Evolutionary conservation across 2,113 vertebrate species (phyloP).

Genomic region (Archilochus colubris): DNA sequence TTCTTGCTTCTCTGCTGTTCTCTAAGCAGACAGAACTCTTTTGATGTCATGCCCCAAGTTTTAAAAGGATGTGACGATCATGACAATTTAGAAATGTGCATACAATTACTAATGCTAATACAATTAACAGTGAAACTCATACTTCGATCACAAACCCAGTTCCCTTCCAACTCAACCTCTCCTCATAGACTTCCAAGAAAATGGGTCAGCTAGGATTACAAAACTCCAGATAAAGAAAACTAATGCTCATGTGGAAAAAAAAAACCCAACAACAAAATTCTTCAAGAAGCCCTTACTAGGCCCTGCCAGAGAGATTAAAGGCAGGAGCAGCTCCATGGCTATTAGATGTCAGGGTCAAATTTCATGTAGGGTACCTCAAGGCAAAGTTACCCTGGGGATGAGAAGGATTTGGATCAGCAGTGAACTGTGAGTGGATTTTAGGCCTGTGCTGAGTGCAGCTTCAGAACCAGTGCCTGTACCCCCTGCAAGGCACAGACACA

Average conservation of each 20-base stretch:
- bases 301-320: slow-evolving; percentile 30
- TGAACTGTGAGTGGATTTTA: background rate
- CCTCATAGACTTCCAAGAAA: slow-evolving; percentile 1
- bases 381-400: background rate
- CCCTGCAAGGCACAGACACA: background rate
- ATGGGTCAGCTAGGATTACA: background rate
- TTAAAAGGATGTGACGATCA: slow-evolving; percentile 14
- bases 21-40: background rate
- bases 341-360: background rate
- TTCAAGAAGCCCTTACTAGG: slow-evolving; percentile 10
- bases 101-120: slow-evolving; percentile 15
- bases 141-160: background rate
- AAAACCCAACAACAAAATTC: background rate
- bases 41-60: background rate
- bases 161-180: background rate
- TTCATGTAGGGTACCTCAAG: background rate
- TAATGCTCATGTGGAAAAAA: background rate
- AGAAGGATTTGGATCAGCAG: background rate
- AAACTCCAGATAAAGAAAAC: slow-evolving; percentile 17
- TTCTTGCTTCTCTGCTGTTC: slow-evolving; percentile 15
- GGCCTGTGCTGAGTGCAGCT: background rate
- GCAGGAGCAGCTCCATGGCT: background rate
- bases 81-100: slow-evolving; percentile 21
- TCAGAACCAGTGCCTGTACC: background rate
- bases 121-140: slow-evolving; percentile 23